These are phyloP conservation scores for Doryteuthis pealeii DNA, from an alignment of 1,140 invertebrate species.

Conservation along the genomic window DNA sequence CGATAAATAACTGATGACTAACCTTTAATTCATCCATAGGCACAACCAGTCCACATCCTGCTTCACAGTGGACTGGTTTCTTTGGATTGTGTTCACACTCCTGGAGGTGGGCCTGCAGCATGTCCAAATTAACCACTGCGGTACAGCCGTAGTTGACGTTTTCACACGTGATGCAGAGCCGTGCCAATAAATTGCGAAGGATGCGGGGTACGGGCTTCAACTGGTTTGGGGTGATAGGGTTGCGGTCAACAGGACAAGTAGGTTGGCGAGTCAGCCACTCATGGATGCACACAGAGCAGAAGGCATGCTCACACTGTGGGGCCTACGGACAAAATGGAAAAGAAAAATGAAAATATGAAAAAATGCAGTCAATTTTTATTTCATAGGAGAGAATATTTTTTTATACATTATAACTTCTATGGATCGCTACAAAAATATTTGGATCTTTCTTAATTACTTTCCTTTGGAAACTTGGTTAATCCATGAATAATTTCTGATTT, in stretches of 20 bases:
- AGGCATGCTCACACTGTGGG: constrained; percentile 92
- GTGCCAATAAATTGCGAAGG: constrained; percentile 84
- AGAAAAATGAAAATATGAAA: constrained; percentile 13
- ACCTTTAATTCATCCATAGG: constrained; percentile 91
- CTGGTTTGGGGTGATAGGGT: constrained; percentile 81
- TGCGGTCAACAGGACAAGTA: constrained; percentile 90
- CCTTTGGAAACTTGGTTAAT: no score
- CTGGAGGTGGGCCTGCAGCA: constrained; percentile 74
- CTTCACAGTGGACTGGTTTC: constrained; percentile 86
- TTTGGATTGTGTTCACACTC: constrained; percentile 95
- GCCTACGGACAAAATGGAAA: constrained; percentile 69
- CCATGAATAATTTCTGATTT: no score
- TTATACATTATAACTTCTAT: no score
- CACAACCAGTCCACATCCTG: constrained; percentile 88
- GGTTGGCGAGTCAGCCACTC: constrained; percentile 92
- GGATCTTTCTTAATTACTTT: no score
- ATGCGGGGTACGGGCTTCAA: constrained; percentile 88
- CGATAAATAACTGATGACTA: no score
- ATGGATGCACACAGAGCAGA: constrained; percentile 88
- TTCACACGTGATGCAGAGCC: constrained; percentile 86
- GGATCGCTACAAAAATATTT: no score
- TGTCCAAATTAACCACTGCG: constrained; percentile 82
- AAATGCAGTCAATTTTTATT: constrained; percentile 2
- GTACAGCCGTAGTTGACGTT: constrained; percentile 84
- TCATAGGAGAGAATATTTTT: no score